Evolutionary conservation across 2,888 invertebrate species (phyloP).

Genomic region (Sylvicola cinctus): DNA sequence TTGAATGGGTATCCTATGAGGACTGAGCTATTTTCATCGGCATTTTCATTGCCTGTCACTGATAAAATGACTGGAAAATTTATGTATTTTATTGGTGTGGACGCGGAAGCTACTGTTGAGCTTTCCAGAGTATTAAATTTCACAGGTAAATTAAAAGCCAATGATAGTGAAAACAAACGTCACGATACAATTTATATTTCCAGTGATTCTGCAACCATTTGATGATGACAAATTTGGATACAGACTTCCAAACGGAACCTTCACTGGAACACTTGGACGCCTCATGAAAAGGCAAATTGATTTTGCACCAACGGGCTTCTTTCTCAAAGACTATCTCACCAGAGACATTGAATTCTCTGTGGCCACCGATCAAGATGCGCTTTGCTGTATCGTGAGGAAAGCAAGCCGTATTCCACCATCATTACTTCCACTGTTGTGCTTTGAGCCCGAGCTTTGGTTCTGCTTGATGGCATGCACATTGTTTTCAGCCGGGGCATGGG

Average conservation of each 20-base stretch:
- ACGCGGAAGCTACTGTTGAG: neutral
- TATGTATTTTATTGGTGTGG: neutral
- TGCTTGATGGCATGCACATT: conserved; percentile 11
- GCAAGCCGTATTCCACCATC: conserved; percentile 22
- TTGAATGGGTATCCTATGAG: neutral
- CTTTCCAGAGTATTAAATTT: neutral
- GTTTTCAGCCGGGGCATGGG: neutral
- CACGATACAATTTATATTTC: neutral
- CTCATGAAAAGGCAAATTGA: neutral
- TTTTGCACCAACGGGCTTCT: conserved; percentile 15
- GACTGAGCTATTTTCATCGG: neutral
- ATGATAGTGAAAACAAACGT: neutral
- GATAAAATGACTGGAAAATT: too few relatives aligned
- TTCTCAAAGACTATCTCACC: conserved; percentile 24
- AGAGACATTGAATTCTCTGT: conserved; percentile 19
- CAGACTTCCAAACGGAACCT: neutral
- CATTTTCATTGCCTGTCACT: neutral
- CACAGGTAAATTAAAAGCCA: neutral
- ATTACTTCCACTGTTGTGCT: conserved; percentile 20
- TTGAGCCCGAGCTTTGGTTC: conserved; percentile 19
- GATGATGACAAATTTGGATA: neutral
- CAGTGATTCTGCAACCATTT: neutral
- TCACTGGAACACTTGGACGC: neutral
- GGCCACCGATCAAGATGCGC: conserved; percentile 20
- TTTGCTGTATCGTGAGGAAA: conserved; percentile 24